Evolutionary conservation across 2,797 vertebrate genomes (phyloP), one percentile per base, ranked within the genome.

Genomic region (Tamandua tetradactyla): DNA sequence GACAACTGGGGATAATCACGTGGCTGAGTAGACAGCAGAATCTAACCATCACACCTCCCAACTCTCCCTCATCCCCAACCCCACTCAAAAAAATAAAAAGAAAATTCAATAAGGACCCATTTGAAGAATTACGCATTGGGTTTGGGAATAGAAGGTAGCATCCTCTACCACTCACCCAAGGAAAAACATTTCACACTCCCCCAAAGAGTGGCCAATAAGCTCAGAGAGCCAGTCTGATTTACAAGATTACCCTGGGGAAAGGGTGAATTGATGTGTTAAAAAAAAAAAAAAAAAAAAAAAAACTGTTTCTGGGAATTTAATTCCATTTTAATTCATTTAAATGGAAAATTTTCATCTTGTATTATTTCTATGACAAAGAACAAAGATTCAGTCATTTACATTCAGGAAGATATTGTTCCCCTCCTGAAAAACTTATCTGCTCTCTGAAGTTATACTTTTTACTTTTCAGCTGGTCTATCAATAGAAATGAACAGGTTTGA

Each of bases 251-350:
- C n/a, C 27, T 66, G 64, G n/a, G 22, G n/a, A n/a, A n/a, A n/a
- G 30, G 62, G 47, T 35, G 14, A 91, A 83, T 0, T 69, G 13
- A 32, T 66, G 32, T 57, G 22, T 62, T 40, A 44, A 85, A 94
- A 94, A n/a, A n/a, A n/a, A n/a, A n/a, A 85, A 94, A 94, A n/a
- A n/a, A n/a, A n/a, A n/a, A n/a, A n/a, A n/a, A n/a, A n/a, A n/a
- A n/a, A n/a, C n/a, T n/a, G n/a, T n/a, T n/a, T n/a, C 44, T 76
- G 25, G 20, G 11, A 35, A 84, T 71, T 79, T 32, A 80, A 62
- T 95, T 44, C 32, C 17, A 64, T 47, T 80, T 79, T 89, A 72
- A 11, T 72, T 87, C 47, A 90, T 61, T 30, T 68, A 90, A 88
- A 9, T 22, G 27, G 23, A 44, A 88, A 82, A 7, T 78, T 82